Conservation (phyloP, 2,797 vertebrate species). For the Bufotes viridis region DNA sequence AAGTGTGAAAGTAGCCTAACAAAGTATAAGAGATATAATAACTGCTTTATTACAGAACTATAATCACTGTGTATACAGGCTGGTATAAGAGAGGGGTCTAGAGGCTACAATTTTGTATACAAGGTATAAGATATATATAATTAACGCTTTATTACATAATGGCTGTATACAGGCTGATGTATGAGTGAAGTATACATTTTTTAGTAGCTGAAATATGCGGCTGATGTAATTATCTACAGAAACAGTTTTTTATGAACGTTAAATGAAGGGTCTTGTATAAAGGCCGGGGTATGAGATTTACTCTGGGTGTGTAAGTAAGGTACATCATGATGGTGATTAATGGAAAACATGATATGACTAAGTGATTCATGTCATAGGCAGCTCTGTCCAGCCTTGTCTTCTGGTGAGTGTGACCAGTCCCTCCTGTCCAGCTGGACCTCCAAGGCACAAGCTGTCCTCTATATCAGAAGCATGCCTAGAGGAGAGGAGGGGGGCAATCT, state of each 20-base stretch:
- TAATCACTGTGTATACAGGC: neutral
- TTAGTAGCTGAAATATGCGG: neutral
- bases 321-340: slow-evolving; percentile 33
- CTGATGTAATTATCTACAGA: neutral
- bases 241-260: neutral
- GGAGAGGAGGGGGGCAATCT: neutral
- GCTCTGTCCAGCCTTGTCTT: neutral
- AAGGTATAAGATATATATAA: neutral
- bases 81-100: neutral
- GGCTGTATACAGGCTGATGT: neutral
- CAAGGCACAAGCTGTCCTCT: neutral
- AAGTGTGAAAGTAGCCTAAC: no score
- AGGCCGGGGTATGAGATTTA: neutral
- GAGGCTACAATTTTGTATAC: no score
- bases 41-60: neutral
- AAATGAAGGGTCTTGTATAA: neutral
- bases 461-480: neutral
- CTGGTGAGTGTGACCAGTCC: neutral
- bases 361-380: slow-evolving; percentile 18
- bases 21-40: neutral
- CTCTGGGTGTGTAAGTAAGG: slow-evolving; percentile 11
- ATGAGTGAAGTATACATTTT: neutral
- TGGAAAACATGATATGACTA: slow-evolving; percentile 36
- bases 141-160: neutral
- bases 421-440: slow-evolving; percentile 28